phyloP scores from a whole-genome alignment of 1,140 invertebrate genomes.

The Drosophila orosa region DNA sequence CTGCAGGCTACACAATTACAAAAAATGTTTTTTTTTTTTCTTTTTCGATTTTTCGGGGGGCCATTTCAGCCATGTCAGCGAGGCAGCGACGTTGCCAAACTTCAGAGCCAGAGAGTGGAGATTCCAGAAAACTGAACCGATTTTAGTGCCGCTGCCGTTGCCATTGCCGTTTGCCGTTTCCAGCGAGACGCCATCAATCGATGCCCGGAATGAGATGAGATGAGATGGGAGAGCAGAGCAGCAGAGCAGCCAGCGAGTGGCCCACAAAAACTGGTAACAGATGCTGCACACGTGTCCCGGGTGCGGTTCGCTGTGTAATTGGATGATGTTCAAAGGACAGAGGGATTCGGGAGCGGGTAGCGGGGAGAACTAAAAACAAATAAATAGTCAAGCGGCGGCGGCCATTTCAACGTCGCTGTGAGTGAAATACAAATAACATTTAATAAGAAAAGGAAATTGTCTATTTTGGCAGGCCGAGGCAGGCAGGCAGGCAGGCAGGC shows the following conservation, averaged over 20 bases:
- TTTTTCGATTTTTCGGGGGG: conserved; percentile 29
- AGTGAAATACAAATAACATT: conserved; percentile 82
- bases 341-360: not conserved
- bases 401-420: conserved; percentile 53
- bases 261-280: conserved; percentile 69
- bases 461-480: conserved; percentile 60
- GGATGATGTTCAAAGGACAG: conserved; percentile 65
- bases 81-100: conserved; percentile 69
- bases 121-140: conserved; percentile 33
- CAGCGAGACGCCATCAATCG: conserved; percentile 56
- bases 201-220: conserved; percentile 32
- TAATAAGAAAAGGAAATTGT: conserved; percentile 82
- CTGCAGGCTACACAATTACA: conserved; percentile 49
- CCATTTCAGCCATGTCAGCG: conserved; percentile 28
- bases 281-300: conserved; percentile 78
- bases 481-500: not conserved
- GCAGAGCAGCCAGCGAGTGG: conserved; percentile 42
- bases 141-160: conserved; percentile 34
- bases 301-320: conserved; percentile 70
- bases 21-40: conserved; percentile 26
- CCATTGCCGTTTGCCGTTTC: conserved; percentile 17
- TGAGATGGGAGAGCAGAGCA: conserved; percentile 27
- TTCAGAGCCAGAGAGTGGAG: conserved; percentile 51
- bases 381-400: conserved; percentile 74
- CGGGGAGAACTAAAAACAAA: conserved; percentile 59